Evolutionary conservation across 2,113 vertebrate genomes (phyloP).

Genomic region (Phrynocephalus versicolor): DNA sequence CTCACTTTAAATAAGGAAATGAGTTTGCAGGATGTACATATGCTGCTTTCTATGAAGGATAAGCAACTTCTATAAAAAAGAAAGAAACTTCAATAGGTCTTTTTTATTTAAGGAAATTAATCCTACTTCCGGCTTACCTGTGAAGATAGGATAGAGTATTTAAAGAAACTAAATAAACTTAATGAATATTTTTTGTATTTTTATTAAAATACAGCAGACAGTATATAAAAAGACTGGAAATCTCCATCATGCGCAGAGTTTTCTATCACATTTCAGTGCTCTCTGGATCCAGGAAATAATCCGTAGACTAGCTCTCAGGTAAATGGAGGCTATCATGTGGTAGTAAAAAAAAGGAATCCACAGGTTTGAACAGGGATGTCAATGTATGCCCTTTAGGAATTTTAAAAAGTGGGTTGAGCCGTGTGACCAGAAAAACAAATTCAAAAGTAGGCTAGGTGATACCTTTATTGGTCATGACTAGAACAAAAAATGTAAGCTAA

Average conservation of each 20-base stretch:
- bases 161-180: background rate
- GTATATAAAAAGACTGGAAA: background rate
- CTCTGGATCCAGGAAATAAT: background rate
- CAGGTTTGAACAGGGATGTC: too few relatives aligned
- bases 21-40: slow-evolving; percentile 86
- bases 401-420: too few relatives aligned
- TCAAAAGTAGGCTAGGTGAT: too few relatives aligned
- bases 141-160: background rate
- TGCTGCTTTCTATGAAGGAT: slow-evolving; percentile 88
- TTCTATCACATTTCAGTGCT: background rate
- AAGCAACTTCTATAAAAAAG: slow-evolving; percentile 72
- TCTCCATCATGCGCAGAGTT: background rate
- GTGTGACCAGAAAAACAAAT: too few relatives aligned
- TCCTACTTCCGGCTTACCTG: slow-evolving; percentile 69
- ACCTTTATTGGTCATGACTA: too few relatives aligned
- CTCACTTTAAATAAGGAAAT: slow-evolving; percentile 89
- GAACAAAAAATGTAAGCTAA: too few relatives aligned
- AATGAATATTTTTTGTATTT: background rate
- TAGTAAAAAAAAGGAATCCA: background rate
- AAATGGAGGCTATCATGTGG: background rate
- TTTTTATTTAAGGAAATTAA: slow-evolving; percentile 55
- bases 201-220: background rate
- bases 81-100: slow-evolving; percentile 39
- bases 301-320: background rate
- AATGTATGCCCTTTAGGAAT: too few relatives aligned